These are phyloP conservation scores for Choristoneura rosaceana DNA, from an alignment of 2,888 invertebrate genomes.

Conservation along the genomic window DNA sequence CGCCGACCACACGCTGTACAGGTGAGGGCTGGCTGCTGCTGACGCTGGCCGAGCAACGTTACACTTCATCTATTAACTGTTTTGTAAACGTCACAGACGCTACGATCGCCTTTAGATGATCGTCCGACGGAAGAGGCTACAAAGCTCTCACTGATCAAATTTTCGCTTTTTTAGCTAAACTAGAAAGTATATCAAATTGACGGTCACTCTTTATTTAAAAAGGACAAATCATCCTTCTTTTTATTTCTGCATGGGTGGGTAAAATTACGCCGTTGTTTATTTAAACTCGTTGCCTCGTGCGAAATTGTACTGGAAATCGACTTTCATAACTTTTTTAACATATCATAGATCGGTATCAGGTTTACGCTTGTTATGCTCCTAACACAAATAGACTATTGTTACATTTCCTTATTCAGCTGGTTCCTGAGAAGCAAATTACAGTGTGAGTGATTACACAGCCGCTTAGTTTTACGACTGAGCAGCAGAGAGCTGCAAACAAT, in stretches of 20 bases:
- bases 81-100: no score
- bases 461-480: conserved; percentile 49
- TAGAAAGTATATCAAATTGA: background rate
- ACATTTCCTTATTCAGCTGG: conserved; percentile 47
- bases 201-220: background rate
- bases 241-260: background rate
- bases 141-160: no score
- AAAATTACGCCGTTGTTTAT: background rate
- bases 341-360: conserved; percentile 21
- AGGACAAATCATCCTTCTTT: background rate
- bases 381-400: conserved; percentile 46
- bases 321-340: conserved; percentile 5
- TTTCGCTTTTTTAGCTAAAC: background rate
- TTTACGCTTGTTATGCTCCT: conserved; percentile 20
- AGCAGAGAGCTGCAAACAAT: conserved; percentile 45
- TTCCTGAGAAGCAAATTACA: conserved; percentile 50
- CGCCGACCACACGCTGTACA: conserved; percentile 85
- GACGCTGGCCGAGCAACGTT: no score
- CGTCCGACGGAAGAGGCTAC: no score
- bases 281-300: background rate
- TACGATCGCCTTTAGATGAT: no score
- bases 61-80: no score
- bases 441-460: conserved; percentile 45
- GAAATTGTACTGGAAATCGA: background rate
- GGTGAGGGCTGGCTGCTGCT: conserved; percentile 62